A percentile compares a stretch with the other conserved stretches of the same genome.
These are phyloP conservation scores for Odocoileus hemionus DNA, from an alignment of 2,113 vertebrate genomes.

Conservation along the genomic window DNA sequence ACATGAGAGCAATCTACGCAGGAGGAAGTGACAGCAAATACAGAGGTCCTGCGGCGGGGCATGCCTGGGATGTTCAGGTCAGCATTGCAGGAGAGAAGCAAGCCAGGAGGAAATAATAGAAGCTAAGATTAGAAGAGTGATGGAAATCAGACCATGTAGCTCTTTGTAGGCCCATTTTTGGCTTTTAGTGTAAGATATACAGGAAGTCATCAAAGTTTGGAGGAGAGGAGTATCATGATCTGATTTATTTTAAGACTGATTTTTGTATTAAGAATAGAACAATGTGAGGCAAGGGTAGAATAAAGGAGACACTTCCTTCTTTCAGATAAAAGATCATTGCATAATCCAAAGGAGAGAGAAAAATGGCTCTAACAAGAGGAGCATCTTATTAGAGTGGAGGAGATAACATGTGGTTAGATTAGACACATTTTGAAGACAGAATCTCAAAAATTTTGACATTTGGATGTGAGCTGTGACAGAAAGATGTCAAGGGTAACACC, in stretches of 20 bases:
- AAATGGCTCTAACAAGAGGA: background rate
- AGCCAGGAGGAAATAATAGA: background rate
- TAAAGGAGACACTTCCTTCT: background rate
- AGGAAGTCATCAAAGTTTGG: background rate
- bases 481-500: background rate
- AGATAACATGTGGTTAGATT: background rate
- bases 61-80: background rate
- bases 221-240: background rate
- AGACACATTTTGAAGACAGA: background rate
- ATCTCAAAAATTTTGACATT: background rate
- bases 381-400: background rate
- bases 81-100: background rate
- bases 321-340: background rate
- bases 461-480: background rate
- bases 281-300: background rate
- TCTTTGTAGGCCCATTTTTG: background rate
- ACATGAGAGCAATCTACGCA: background rate
- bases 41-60: background rate
- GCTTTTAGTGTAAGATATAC: background rate
- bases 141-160: background rate
- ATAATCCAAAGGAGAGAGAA: background rate
- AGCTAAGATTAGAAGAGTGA: background rate
- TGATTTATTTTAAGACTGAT: background rate
- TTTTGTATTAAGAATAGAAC: background rate
- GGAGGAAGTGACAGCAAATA: background rate